Evolutionary conservation across 2,113 vertebrate genomes (phyloP).

Genomic region (Lophochroa leadbeateri): DNA sequence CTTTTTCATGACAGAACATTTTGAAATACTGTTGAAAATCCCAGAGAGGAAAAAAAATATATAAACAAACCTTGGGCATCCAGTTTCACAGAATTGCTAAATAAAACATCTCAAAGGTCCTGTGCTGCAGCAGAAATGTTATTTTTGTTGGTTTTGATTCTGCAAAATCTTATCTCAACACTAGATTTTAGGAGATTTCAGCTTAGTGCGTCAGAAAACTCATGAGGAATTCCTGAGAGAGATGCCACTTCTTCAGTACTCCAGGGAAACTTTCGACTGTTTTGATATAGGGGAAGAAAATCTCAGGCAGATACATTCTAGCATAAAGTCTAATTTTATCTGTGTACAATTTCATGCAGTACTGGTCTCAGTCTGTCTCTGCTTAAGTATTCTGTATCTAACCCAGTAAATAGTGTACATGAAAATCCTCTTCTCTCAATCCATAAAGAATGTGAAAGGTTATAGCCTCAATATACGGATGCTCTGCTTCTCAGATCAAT

Average conservation of each 20-base stretch:
- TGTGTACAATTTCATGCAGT: not conserved
- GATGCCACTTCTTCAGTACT: not conserved
- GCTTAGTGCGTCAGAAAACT: not conserved
- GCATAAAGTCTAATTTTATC: not conserved
- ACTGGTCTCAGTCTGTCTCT: not conserved
- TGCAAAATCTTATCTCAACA: not conserved
- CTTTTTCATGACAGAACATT: not conserved
- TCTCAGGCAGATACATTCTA: not conserved
- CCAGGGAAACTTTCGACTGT: not conserved
- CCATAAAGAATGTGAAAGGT: not conserved
- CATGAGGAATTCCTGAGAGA: not conserved
- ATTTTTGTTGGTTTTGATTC: not conserved
- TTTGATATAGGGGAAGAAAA: not conserved
- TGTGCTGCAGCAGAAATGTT: not conserved
- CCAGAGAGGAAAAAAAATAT: not conserved
- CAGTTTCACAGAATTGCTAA: not conserved
- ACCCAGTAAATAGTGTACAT: not conserved
- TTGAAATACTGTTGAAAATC: not conserved
- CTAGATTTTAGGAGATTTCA: not conserved
- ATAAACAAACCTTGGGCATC: not conserved
- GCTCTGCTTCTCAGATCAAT: not conserved
- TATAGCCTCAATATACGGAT: not conserved
- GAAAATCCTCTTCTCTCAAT: not conserved
- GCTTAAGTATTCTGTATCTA: not conserved
- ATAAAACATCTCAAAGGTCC: not conserved